Percentiles rank a stretch among this genome's conserved stretches.
These are phyloP conservation scores for Sebastes aleutianus DNA, from an alignment of 2,797 vertebrate species.

Conservation along the genomic window DNA sequence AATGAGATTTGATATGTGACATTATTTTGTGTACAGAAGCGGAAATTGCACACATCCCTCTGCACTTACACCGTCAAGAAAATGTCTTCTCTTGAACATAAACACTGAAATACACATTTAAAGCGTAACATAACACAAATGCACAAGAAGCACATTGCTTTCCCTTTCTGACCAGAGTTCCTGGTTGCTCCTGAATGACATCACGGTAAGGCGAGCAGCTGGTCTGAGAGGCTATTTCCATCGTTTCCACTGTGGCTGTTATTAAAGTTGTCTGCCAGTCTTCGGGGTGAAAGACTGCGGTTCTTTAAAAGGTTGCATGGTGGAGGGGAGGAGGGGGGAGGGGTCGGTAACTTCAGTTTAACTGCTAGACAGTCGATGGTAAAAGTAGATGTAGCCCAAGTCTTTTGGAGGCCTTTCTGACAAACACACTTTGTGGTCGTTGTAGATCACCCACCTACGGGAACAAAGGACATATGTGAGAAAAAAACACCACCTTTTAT, in stretches of 20 bases:
- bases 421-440: constrained; percentile 97
- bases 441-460: constrained; percentile 98
- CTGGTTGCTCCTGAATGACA: constrained; percentile 64
- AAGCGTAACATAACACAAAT: constrained; percentile 65
- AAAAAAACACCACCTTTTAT: not conserved
- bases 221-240: constrained; percentile 74
- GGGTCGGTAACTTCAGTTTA: constrained; percentile 71
- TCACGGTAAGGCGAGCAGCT: constrained; percentile 60
- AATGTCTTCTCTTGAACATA: constrained; percentile 23
- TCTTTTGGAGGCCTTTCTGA: constrained; percentile 97
- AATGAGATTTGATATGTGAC: constrained; percentile 65
- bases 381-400: constrained; percentile 99
- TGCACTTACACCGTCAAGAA: constrained; percentile 49
- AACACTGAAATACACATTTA: constrained; percentile 65
- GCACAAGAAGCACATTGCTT: constrained; percentile 68
- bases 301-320: constrained; percentile 75
- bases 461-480: not conserved
- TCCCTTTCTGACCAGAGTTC: constrained; percentile 63
- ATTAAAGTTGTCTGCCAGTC: constrained; percentile 63
- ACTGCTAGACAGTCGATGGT: constrained; percentile 92
- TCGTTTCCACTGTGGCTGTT: constrained; percentile 62
- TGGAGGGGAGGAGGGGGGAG: not conserved
- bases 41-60: constrained; percentile 78
- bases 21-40: constrained; percentile 52
- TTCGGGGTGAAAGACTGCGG: constrained; percentile 78